These are phyloP conservation scores for Pardalotus punctatus DNA, from an alignment of 2,113 vertebrate genomes.

Conservation along the genomic window DNA sequence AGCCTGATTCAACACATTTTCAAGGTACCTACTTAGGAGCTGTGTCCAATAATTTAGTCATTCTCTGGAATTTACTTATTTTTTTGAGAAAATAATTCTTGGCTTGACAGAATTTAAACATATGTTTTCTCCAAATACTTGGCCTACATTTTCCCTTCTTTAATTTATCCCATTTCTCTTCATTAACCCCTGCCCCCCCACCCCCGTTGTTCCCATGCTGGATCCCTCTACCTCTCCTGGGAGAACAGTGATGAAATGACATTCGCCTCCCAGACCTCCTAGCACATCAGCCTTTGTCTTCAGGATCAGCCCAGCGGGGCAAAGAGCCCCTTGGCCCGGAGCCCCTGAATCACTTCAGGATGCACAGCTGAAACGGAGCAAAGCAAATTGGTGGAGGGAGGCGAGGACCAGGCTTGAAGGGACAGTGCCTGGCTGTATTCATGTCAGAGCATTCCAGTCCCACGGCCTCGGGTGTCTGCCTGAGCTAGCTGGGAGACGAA, in stretches of 20 bases:
- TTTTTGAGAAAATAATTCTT: conserved; percentile 25
- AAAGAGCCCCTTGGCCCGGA: conserved; percentile 21
- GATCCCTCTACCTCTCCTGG: conserved; percentile 22
- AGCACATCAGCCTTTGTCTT: conserved; percentile 45
- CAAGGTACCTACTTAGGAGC: conserved; percentile 13
- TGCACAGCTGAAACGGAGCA: background rate
- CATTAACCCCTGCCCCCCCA: conserved; percentile 42
- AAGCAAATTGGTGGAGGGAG: background rate
- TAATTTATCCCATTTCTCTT: conserved; percentile 44
- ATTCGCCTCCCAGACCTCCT: conserved; percentile 37
- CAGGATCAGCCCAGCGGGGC: background rate
- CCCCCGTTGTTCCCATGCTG: conserved; percentile 37
- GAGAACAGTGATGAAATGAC: conserved; percentile 42
- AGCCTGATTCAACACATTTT: conserved; percentile 33
- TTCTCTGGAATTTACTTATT: conserved; percentile 1
- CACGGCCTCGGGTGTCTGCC: background rate
- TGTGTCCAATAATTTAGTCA: conserved; percentile 29
- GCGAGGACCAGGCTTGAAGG: background rate
- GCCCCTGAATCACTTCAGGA: conserved; percentile 25
- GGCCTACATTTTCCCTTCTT: conserved; percentile 4
- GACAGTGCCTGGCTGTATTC: background rate
- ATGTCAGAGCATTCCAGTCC: background rate
- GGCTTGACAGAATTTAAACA: conserved; percentile 25
- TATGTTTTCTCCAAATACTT: conserved; percentile 29
- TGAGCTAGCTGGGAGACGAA: background rate